Base-by-base conservation (phyloP, 1,140 invertebrate genomes). In the Liolophura sinensis region DNA sequence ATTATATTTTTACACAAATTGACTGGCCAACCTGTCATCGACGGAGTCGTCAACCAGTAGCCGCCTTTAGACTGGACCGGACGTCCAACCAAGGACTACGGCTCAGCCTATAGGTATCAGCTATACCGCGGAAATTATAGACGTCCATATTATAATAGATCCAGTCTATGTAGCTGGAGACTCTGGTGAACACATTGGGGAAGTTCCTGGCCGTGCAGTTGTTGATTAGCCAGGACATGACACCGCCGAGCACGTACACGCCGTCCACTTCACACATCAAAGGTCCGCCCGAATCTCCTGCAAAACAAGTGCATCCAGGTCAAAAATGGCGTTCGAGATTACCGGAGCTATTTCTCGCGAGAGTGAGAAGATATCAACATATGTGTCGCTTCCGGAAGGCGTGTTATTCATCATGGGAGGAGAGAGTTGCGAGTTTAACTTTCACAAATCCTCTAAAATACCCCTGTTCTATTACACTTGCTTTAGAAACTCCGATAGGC, bases 81-180 rank as follows among this genome's bases (percentile, higher is more conserved):
- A 40, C 9, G 31, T 40, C 31, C 31, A 40, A 3, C 31, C 31
- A 5, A 40, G 31, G 31, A 40, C 31, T 9, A 40, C 31, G 31
- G 31, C 31, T 40, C 31, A 40, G n/a, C n/a, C 31, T 40, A 3
- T 40, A 40, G 31, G 31, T 40, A 40, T 40, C 31, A 70, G 54
- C 63, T 70, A 66, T 73, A 67, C 31, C 64, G 60, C 64, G 65
- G 67, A 67, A 73, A 22, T 73, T 67, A 60, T 69, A 70, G 63
- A 68, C 71, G 31, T 71, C 70, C 25, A 71, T 63, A 46, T 75
- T 67, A 46, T 71, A 64, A 40, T 71, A 63, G 14, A 94, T 92
- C 95, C 95, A 97, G 70, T 94, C 91, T 72, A 92, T 85, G 83
- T 96, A 97, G 76, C 94, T 92, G 1, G 93, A 93, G 65, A 93